Evolutionary conservation across 30 jellyfish, hydroid and myxozoan genomes (phyloP), one percentile per base, ranked within the genome.

Genomic region (Turritopsis dohrnii): DNA sequence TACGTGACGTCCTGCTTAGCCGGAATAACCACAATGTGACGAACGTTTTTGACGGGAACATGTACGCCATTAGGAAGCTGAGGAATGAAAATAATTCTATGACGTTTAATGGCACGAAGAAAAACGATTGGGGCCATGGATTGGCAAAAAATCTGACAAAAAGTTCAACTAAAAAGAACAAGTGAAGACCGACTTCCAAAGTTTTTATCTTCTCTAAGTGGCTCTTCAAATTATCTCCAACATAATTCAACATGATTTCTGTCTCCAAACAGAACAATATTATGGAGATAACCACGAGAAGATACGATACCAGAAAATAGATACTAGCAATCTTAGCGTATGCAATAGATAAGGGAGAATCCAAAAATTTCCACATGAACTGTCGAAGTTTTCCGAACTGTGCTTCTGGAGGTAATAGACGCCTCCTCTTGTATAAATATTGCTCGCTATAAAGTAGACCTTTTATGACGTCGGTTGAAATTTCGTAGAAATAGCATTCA

Each of bases 401-500:
- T 41, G 60, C 9, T 13, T 41, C 60, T 71, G 53, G 73, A 21
- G 26, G 80, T 22, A 28, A 66, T 21, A 26, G 77, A 31, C 71
- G 23, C 0, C 27, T 16, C 30, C 54, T 76, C 41, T 79, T 65
- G 16, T 25, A 76, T 21, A 72, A 73, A 31, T 25, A 65, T 1
- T 82, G 76, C 53, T 84, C 92, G 4, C 88, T 28, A 52, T 19
- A n/a, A 21, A 75, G 66, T 87, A 89, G 25, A 52, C 53, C 52
- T 53, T 80, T 75, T 8, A 89, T 79, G 31, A 84, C 71, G 18
- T 84, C 88, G 71, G 71, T 77, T 25, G 85, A 71, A 28, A 89
- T 80, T 7, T 88, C 93, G 65, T 82, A 89, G 75, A 69, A 89
- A 22, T 81, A 81, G 79, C 96, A 89, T 66, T 84, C 96, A 21